Conservation (phyloP, 2,113 vertebrate genomes). For the Cynoglossus semilaevis region DNA sequence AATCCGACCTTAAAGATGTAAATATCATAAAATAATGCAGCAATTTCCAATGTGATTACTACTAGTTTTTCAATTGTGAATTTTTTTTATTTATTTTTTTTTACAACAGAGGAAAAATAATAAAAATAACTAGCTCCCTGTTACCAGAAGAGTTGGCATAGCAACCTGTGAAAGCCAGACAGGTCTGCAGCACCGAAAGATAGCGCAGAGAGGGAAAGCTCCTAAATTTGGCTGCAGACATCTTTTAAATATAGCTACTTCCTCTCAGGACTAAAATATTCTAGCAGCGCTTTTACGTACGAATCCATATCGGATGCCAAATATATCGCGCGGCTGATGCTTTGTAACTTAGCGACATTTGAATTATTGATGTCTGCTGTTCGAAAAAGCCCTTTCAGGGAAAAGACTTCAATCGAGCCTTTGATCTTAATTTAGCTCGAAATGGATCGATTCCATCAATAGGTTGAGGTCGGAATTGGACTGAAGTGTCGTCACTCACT, state of each 20-base stretch:
- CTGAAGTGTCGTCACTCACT: too few species aligned
- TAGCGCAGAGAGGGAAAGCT: conserved; percentile 20
- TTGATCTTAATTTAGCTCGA: too few species aligned
- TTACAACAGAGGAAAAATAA: background rate
- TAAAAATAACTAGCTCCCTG: background rate
- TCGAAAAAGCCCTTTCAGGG: background rate
- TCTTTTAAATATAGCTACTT: background rate
- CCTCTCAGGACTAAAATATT: background rate
- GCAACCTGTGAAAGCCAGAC: conserved; percentile 12
- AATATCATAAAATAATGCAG: too few species aligned
- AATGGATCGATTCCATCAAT: too few species aligned
- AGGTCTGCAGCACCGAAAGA: conserved; percentile 2
- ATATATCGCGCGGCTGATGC: background rate
- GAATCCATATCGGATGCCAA: background rate
- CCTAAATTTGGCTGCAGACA: conserved; percentile 7
- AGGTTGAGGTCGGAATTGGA: too few species aligned
- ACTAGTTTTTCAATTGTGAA: too few species aligned
- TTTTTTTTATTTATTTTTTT: too few species aligned
- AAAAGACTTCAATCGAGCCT: background rate
- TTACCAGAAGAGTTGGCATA: conserved; percentile 30
- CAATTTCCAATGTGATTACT: too few species aligned
- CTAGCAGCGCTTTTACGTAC: background rate
- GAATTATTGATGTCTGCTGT: background rate
- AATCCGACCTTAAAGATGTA: too few species aligned
- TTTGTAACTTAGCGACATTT: background rate